A percentile compares a stretch with the other conserved stretches of the same genome.
phyloP scores from a whole-genome alignment of 2,113 vertebrate species.

The Mungos mungo region DNA sequence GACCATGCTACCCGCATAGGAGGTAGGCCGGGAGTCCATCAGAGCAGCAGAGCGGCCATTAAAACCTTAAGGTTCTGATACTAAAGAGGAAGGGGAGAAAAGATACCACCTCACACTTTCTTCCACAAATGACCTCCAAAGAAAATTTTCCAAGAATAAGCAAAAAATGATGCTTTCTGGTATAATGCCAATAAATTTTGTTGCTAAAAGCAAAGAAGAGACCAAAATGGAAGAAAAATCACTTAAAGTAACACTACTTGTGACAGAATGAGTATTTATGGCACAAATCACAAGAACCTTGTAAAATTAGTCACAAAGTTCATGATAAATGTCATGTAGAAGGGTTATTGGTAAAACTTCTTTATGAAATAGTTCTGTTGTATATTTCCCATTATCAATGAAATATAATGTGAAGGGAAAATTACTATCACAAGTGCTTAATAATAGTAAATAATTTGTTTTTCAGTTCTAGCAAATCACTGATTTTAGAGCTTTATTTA shows the following conservation, averaged over 20 bases:
- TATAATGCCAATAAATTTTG: not conserved
- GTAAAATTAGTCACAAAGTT: not conserved
- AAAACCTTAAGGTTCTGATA: not conserved
- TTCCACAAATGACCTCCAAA: not conserved
- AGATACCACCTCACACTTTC: not conserved
- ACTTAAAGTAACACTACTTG: not conserved
- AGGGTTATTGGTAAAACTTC: not conserved
- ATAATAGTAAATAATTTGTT: not conserved
- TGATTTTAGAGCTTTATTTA: not conserved
- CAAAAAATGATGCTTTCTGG: not conserved
- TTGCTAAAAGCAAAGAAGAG: not conserved
- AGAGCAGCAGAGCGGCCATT: not conserved
- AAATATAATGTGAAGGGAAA: not conserved
- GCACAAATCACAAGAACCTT: constrained; percentile 9
- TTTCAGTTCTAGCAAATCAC: not conserved
- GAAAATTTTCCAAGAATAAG: constrained; percentile 6
- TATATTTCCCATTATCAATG: not conserved
- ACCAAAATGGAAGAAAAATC: not conserved
- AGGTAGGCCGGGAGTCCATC: not conserved
- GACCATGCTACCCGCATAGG: not conserved
- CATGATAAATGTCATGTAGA: not conserved
- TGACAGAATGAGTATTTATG: not conserved
- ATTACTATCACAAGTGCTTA: not conserved
- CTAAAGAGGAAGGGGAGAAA: not conserved
- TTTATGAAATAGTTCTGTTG: not conserved